Evolutionary conservation across 2,888 invertebrate species (phyloP), one percentile per base, ranked within the genome.

Genomic region (Phorcus lineatus): DNA sequence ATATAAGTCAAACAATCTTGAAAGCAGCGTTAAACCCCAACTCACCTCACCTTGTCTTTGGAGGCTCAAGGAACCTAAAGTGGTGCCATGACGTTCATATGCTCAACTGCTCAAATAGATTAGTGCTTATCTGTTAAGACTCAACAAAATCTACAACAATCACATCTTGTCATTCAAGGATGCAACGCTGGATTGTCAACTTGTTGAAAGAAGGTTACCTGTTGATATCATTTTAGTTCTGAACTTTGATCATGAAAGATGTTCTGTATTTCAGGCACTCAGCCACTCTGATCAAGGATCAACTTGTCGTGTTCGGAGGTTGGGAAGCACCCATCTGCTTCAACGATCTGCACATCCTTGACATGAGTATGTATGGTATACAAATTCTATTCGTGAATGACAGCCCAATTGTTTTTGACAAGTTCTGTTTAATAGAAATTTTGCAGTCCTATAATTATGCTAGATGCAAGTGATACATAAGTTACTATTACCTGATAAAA

Each of bases 41-140:
- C n/a, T n/a, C n/a, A n/a, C n/a, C n/a, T n/a, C n/a, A n/a, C n/a
- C n/a, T n/a, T n/a, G n/a, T n/a, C n/a, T 92, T 87, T 82, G 92
- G 92, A 6, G 92, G 92, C 4, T 91, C 92, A 31, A 92, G 92
- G 85, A 91, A 91, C 81, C 86, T 88, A 4, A 88, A 90, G 77
- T 92, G 92, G 92, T 92, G 91, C 83, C 90, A 89, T 84, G 92
- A 92, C 86, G 91, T 92, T 6, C 91, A 92, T 77, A 86, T 91
- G 77, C 85, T 92, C 88, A 88, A 77, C 84, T 90, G 3, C 88
- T 92, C 0, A 91, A 92, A 82, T 74, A 55, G 66, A 3, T 0
- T 24, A 13, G 11, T 47, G 7, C 11, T 47, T 4, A 47, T 47
- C 11, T 47, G 13, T 24, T 57, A n/a, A n/a, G n/a, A n/a, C n/a